phyloP scores from a whole-genome alignment of 2,113 vertebrate genomes.

The Ameiurus melas region DNA sequence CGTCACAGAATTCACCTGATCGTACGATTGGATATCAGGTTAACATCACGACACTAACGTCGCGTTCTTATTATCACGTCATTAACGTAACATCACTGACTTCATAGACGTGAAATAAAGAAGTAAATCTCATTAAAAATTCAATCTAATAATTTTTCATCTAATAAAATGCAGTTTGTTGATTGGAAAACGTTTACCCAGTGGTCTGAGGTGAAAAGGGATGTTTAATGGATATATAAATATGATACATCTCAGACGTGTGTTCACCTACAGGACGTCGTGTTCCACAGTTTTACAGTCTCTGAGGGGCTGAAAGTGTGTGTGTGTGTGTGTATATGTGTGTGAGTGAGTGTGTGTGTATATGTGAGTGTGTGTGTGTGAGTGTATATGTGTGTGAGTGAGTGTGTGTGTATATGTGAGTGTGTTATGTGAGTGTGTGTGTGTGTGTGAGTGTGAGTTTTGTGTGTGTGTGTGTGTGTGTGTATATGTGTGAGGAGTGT shows the following conservation, averaged over 20 bases:
- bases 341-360: no score
- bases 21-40: not conserved
- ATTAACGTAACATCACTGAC: not conserved
- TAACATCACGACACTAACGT: not conserved
- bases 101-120: not conserved
- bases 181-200: not conserved
- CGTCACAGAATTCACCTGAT: not conserved
- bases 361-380: not conserved
- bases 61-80: not conserved
- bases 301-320: not conserved
- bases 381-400: not conserved
- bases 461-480: not conserved
- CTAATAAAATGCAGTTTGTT: not conserved
- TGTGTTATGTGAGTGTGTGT: no score
- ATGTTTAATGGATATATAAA: no score
- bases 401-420: no score
- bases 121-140: not conserved
- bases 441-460: not conserved
- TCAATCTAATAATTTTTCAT: no score
- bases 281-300: no score
- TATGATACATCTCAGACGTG: no score
- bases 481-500: not conserved
- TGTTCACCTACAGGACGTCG: no score
- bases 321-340: not conserved
- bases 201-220: no score